Conservation (phyloP, 2,113 vertebrate genomes). For the Saguinus midas region DNA sequence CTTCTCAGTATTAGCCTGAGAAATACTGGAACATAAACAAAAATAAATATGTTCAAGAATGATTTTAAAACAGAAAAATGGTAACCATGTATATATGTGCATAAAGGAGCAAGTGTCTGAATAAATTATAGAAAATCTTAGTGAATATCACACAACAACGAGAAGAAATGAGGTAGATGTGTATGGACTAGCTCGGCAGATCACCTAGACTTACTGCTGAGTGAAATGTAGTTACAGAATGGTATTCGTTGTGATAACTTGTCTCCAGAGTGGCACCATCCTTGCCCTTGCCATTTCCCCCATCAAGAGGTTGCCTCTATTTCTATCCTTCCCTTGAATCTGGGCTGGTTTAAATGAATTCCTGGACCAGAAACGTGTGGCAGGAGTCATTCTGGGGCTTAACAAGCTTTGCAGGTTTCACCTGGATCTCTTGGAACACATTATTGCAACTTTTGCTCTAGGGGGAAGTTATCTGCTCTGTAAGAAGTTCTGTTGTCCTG, state of each 20-base stretch:
- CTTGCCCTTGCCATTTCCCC: background rate
- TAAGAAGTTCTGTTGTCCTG: background rate
- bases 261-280: background rate
- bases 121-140: background rate
- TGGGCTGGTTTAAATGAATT: background rate
- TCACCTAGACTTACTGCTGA: background rate
- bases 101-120: background rate
- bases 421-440: background rate
- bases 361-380: background rate
- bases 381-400: background rate
- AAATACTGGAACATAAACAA: background rate
- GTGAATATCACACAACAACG: background rate
- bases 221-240: background rate
- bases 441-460: background rate
- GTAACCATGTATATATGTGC: background rate
- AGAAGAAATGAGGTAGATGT: background rate
- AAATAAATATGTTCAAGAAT: background rate
- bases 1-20: background rate
- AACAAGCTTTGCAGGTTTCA: background rate
- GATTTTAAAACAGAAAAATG: background rate
- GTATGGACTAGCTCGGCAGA: background rate
- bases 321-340: background rate
- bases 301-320: background rate
- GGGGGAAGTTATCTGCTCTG: background rate
- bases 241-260: background rate